Percentiles rank a stretch among this genome's conserved stretches.
Conservation (phyloP, 2,797 vertebrate species). For the Acrocephalus scirpaceus region DNA sequence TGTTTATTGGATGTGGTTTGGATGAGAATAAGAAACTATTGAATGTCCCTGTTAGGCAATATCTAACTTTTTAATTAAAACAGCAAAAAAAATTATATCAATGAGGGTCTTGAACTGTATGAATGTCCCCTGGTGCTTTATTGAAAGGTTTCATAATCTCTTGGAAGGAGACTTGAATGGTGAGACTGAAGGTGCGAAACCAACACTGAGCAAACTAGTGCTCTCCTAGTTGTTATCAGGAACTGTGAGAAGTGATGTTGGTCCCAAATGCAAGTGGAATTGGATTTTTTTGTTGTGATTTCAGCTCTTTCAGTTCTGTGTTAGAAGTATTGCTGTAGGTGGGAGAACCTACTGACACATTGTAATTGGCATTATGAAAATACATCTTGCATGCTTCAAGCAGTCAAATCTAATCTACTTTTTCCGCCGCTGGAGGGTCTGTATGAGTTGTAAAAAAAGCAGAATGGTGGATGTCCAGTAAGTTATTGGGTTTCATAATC, state of each 20-base stretch:
- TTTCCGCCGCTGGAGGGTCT: background rate
- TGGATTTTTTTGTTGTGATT: background rate
- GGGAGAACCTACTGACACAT: background rate
- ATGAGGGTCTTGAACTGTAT: background rate
- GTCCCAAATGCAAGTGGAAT: background rate
- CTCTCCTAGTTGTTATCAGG: background rate
- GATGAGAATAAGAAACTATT: background rate
- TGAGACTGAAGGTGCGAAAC: background rate
- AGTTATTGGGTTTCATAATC: background rate
- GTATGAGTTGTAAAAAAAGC: background rate
- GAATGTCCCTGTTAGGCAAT: background rate
- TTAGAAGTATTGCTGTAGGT: background rate
- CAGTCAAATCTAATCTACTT: background rate
- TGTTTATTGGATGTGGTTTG: background rate
- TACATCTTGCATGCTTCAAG: background rate
- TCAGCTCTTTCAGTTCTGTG: background rate
- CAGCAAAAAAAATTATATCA: background rate
- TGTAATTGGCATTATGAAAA: background rate
- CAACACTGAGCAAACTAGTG: background rate
- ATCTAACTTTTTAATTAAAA: background rate
- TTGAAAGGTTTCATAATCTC: background rate
- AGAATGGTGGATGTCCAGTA: background rate
- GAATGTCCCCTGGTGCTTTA: background rate
- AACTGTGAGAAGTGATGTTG: background rate
- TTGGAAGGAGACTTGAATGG: rapidly evolving